Percentiles rank a stretch among this genome's conserved stretches.
Evolutionary conservation across 2,888 invertebrate genomes (phyloP).

Genomic region (Copidosoma aretas): DNA sequence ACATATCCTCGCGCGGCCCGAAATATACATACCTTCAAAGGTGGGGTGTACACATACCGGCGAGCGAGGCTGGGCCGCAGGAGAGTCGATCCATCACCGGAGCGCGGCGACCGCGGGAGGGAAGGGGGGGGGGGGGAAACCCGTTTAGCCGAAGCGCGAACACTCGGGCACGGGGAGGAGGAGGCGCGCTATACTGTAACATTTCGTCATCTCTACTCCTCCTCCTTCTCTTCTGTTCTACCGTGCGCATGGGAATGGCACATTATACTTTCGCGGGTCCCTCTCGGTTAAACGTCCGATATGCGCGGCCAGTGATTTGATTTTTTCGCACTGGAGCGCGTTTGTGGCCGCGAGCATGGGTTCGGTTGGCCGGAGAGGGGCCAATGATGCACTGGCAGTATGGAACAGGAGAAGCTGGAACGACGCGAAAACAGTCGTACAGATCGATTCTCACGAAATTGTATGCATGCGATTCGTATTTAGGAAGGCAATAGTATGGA

Average conservation of each 20-base stretch:
- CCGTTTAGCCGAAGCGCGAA: not conserved
- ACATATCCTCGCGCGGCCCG: slow-evolving; percentile 8
- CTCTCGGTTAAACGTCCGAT: not conserved
- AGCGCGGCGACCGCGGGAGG: not conserved
- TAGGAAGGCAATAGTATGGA: too few relatives aligned
- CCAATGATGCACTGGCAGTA: too few relatives aligned
- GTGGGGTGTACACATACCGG: not conserved
- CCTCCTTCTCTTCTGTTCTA: not conserved
- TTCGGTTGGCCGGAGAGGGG: too few relatives aligned
- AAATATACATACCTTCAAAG: not conserved
- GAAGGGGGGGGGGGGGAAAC: not conserved
- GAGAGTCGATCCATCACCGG: not conserved
- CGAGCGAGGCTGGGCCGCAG: too few relatives aligned
- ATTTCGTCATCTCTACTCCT: not conserved
- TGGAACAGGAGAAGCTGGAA: too few relatives aligned
- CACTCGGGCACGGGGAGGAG: not conserved
- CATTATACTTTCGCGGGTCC: not conserved
- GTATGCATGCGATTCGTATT: too few relatives aligned
- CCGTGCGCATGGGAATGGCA: not conserved
- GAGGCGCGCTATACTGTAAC: not conserved
- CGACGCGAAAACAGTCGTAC: too few relatives aligned
- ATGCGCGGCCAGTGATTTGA: too few relatives aligned
- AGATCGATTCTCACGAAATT: too few relatives aligned
- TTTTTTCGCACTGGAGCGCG: too few relatives aligned
- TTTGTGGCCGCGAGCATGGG: too few relatives aligned